These are phyloP conservation scores for Hippocampus zosterae DNA, from an alignment of 2,113 vertebrate species.

Conservation along the genomic window DNA sequence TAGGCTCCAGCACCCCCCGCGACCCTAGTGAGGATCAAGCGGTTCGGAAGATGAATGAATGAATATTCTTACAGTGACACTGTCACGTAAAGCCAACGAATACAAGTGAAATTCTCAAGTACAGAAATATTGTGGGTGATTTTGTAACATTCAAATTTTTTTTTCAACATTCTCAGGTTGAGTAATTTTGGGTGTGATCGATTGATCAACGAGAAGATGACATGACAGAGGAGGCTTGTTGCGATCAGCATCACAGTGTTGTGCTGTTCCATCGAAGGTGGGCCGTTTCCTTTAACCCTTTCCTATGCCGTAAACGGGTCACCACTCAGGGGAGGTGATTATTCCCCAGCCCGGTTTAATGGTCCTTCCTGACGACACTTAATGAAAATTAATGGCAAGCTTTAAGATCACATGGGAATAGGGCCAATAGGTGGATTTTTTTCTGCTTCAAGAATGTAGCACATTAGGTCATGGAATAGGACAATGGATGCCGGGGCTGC, in stretches of 20 bases:
- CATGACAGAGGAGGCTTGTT: slow-evolving; percentile 21
- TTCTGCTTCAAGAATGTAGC: slow-evolving; percentile 12
- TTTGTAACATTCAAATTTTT: too few species aligned
- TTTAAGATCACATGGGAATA: slow-evolving; percentile 46
- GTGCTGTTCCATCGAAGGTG: slow-evolving; percentile 64
- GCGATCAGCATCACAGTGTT: slow-evolving; percentile 21
- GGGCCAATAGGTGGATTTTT: slow-evolving; percentile 30
- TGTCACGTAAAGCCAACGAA: too few species aligned
- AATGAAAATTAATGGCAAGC: slow-evolving; percentile 73
- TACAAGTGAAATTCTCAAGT: too few species aligned
- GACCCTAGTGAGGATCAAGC: too few species aligned
- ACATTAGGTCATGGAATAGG: neutral
- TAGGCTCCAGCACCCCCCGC: too few species aligned
- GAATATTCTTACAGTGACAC: too few species aligned
- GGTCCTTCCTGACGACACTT: slow-evolving; percentile 72
- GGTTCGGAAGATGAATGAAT: too few species aligned
- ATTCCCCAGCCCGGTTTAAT: slow-evolving; percentile 69
- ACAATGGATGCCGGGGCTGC: slow-evolving; percentile 19
- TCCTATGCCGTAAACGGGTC: slow-evolving; percentile 65
- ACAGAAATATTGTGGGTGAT: too few species aligned
- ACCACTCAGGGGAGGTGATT: slow-evolving; percentile 70
- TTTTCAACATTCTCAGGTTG: too few species aligned
- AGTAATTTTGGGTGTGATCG: neutral
- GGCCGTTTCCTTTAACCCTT: slow-evolving; percentile 70
- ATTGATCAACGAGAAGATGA: slow-evolving; percentile 25